These are phyloP conservation scores for Neotragus pygmaeus DNA, from an alignment of 2,113 vertebrate species.

Conservation along the genomic window DNA sequence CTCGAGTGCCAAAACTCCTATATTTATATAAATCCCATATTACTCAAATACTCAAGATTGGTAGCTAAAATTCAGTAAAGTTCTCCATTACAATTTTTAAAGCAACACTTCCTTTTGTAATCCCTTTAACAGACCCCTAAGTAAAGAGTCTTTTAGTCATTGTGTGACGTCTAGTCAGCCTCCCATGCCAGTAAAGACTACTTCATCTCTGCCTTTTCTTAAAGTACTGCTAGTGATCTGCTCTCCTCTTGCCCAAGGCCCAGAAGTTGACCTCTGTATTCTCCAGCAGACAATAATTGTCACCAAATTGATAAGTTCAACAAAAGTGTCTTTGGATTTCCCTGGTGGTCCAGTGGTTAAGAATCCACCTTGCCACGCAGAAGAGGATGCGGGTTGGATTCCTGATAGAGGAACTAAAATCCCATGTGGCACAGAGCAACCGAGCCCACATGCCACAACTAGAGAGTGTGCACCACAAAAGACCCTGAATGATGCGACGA, in stretches of 20 bases:
- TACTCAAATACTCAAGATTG: background rate
- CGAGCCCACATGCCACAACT: accelerated
- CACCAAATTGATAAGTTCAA: background rate
- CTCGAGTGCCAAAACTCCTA: background rate
- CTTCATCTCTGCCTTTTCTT: background rate
- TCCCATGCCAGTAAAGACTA: background rate
- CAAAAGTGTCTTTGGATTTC: background rate
- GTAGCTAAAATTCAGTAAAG: background rate
- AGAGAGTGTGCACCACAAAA: background rate
- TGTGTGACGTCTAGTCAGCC: background rate
- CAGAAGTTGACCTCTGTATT: background rate
- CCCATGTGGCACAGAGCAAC: background rate
- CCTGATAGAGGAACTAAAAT: background rate
- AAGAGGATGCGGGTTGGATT: background rate
- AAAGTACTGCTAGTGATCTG: background rate
- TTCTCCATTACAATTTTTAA: background rate
- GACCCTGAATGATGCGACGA: background rate
- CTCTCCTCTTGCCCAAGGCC: background rate
- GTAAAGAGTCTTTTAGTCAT: background rate
- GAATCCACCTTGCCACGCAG: background rate
- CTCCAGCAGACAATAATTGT: background rate
- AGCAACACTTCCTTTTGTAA: background rate
- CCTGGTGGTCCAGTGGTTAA: background rate
- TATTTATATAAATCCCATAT: background rate
- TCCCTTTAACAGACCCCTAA: background rate